Conservation (phyloP, 30 jellyfish, hydroid and myxozoan genomes). For the Aurelia sp. region DNA sequence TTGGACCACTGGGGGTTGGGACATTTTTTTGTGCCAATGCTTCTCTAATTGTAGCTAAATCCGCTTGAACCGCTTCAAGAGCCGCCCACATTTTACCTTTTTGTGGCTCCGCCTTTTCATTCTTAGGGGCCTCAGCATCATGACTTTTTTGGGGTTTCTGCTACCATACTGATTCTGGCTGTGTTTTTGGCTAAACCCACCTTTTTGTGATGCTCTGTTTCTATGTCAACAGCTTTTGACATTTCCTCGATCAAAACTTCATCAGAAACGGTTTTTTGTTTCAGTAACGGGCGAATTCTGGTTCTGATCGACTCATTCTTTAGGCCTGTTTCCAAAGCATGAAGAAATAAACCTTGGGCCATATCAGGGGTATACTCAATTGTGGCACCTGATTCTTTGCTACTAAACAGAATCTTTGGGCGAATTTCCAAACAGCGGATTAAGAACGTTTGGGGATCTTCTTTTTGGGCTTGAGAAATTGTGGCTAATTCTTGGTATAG, state of each 20-base stretch:
- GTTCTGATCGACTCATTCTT: constrained; percentile 14
- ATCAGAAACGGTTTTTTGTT: constrained; percentile 33
- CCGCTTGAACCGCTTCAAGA: constrained; percentile 16
- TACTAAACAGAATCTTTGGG: background rate
- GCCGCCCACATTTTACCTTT: constrained; percentile 27
- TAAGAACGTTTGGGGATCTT: background rate
- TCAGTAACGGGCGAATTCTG: constrained; percentile 15
- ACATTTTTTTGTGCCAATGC: background rate
- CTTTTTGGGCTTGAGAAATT: constrained; percentile 24
- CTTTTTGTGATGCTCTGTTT: constrained; percentile 25
- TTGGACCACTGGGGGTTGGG: background rate
- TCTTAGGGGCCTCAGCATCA: constrained; percentile 1
- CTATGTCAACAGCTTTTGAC: constrained; percentile 51
- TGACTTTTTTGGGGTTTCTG: constrained; percentile 4
- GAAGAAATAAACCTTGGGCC: constrained; percentile 49
- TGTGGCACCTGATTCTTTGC: constrained; percentile 56
- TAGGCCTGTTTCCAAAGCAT: constrained; percentile 50
- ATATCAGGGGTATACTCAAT: constrained; percentile 42
- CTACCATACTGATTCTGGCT: constrained; percentile 29
- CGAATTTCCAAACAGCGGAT: constrained; percentile 30
- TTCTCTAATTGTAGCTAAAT: background rate
- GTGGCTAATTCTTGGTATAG: constrained; percentile 35
- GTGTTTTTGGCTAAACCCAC: constrained; percentile 39
- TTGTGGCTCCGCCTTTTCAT: constrained; percentile 20
- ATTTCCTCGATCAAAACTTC: constrained; percentile 29